Percentiles rank a stretch among this genome's conserved stretches.
Conservation (phyloP, 2,888 invertebrate species). For the Plusia festucae region DNA sequence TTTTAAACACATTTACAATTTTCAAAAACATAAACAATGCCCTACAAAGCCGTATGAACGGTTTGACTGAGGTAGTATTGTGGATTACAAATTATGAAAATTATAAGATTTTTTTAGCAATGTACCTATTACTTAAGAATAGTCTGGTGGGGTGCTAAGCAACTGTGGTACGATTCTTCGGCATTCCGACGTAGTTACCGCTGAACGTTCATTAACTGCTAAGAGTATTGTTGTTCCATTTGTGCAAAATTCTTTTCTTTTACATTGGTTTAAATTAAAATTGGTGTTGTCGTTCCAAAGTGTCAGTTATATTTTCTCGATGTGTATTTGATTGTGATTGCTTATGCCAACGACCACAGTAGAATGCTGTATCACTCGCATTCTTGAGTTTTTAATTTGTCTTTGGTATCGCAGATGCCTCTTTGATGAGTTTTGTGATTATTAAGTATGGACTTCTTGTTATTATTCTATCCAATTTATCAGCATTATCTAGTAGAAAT, state of each 20-base stretch:
- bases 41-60: no score
- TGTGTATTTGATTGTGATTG: conserved; percentile 26
- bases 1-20: no score
- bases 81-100: conserved; percentile 33
- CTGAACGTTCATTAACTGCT: conserved; percentile 31
- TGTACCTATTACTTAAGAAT: conserved; percentile 50
- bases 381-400: not conserved
- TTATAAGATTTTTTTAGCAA: conserved; percentile 45
- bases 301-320: conserved; percentile 12
- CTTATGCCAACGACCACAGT: not conserved
- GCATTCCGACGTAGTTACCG: conserved; percentile 32
- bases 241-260: conserved; percentile 14
- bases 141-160: conserved; percentile 55
- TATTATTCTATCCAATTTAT: not conserved
- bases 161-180: conserved; percentile 26
- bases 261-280: conserved; percentile 34
- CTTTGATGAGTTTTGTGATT: not conserved
- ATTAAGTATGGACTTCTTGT: not conserved
- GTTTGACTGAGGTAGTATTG: no score
- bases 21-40: no score
- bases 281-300: conserved; percentile 21
- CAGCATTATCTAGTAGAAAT: not conserved
- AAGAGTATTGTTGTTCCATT: conserved; percentile 32
- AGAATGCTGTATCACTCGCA: not conserved
- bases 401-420: not conserved